phyloP scores from a whole-genome alignment of 2,888 invertebrate species.

The Timema podura region DNA sequence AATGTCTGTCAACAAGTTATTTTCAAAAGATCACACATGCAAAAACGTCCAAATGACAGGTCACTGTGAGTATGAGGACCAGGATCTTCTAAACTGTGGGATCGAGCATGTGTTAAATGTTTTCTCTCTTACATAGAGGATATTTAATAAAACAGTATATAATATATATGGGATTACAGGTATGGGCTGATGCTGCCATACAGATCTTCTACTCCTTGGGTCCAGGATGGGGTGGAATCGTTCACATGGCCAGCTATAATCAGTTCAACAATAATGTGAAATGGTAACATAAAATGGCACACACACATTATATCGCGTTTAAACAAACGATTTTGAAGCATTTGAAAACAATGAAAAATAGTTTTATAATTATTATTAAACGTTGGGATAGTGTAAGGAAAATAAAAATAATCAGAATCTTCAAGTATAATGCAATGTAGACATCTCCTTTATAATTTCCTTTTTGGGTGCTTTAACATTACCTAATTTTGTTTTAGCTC shows the following conservation, averaged over 20 bases:
- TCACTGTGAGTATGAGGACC: too few species aligned
- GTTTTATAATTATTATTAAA: not conserved
- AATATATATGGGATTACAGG: slow-evolving; percentile 48
- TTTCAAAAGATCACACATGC: too few species aligned
- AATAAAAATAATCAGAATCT: not conserved
- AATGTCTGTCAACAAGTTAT: too few species aligned
- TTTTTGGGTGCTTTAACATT: too few species aligned
- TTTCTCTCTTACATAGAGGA: too few species aligned
- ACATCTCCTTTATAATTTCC: not conserved
- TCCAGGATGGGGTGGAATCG: slow-evolving; percentile 80
- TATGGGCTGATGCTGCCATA: slow-evolving; percentile 91
- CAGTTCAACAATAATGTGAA: slow-evolving; percentile 68
- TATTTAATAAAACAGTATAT: too few species aligned
- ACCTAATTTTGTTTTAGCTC: too few species aligned
- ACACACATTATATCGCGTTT: not conserved
- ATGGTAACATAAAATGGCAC: slow-evolving; percentile 46
- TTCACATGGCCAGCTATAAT: slow-evolving; percentile 83
- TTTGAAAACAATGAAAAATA: not conserved
- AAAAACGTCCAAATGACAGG: too few species aligned
- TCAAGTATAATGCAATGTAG: not conserved
- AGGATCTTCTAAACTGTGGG: too few species aligned
- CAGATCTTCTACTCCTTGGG: slow-evolving; percentile 90
- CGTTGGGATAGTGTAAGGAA: not conserved
- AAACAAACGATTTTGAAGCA: not conserved
- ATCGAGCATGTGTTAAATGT: too few species aligned